Evolutionary conservation across 2,113 vertebrate species (phyloP), one percentile per base, ranked within the genome.

Genomic region (Heterochromis multidens): DNA sequence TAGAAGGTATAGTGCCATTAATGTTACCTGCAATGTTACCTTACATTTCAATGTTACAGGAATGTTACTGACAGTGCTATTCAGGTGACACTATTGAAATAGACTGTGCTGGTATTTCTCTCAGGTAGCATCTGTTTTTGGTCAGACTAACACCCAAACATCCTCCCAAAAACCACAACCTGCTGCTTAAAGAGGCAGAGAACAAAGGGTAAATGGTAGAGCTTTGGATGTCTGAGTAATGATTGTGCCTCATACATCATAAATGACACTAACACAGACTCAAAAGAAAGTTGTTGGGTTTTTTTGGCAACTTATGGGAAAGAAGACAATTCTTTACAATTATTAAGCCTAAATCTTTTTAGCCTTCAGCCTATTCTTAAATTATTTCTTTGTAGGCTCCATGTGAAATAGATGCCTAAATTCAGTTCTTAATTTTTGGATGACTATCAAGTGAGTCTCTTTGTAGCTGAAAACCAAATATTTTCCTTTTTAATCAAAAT

Each of bases 321-420:
- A 6, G 6, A 4, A 58, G 23, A 58, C 23, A 46, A 3, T 21
- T 62, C 29, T 58, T 14, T 14, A 31, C 5, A 31, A 5, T 16
- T 0, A 17, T 17, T 31, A 31, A 31, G 31, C 59, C 31, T 61
- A 31, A 19, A 31, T 14, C 4, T 31, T 61, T 61, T 61, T 0
- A 27, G 6, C 0, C 0, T 31, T 31, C 5, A 31, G n/a, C n/a
- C n/a, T n/a, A n/a, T n/a, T n/a, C n/a, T 25, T 0, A 1, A 29
- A 61, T 10, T 3, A 0, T 29, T 17, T 31, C 31, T 62, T 62
- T 62, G 29, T 33, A 10, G n/a, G n/a, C n/a, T n/a, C n/a, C n/a
- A n/a, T n/a, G n/a, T n/a, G n/a, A n/a, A n/a, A n/a, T n/a, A n/a
- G n/a, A n/a, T n/a, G n/a, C n/a, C n/a, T n/a, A n/a, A n/a, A n/a